Evolutionary conservation across 2,888 invertebrate genomes (phyloP).

Genomic region (Thalpophila matura): DNA sequence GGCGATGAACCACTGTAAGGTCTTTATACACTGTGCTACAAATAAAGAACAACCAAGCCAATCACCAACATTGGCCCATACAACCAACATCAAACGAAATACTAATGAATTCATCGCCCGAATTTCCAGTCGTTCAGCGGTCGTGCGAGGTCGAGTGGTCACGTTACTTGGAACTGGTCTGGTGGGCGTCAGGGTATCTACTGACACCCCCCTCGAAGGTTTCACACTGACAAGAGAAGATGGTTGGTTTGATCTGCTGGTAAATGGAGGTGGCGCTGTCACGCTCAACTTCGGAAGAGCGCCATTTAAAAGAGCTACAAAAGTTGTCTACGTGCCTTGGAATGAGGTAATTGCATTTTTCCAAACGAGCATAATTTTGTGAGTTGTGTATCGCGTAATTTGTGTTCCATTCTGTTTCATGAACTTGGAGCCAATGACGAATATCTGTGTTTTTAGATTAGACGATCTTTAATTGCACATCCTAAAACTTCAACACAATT

Average conservation of each 20-base stretch:
- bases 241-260: constrained; percentile 99
- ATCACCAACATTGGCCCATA: constrained; percentile 10
- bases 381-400: too few relatives aligned
- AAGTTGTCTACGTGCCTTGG: constrained; percentile 98
- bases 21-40: too few relatives aligned
- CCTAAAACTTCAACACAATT: constrained; percentile 2
- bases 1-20: too few relatives aligned
- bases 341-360: constrained; percentile 93
- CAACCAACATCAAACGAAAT: not conserved
- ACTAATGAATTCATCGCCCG: constrained; percentile 38
- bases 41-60: constrained; percentile 18
- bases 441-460: not conserved
- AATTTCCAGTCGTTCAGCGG: constrained; percentile 96
- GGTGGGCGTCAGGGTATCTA: constrained; percentile 98
- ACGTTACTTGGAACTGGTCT: constrained; percentile 97
- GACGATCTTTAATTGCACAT: not conserved
- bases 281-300: constrained; percentile 98
- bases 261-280: constrained; percentile 99
- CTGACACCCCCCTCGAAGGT: constrained; percentile 98
- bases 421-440: too few relatives aligned
- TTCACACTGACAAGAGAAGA: constrained; percentile 98
- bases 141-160: constrained; percentile 98
- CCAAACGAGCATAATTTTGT: too few relatives aligned
- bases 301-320: constrained; percentile 96
- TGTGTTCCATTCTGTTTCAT: too few relatives aligned